Percentiles rank a stretch among this genome's conserved stretches.
These are phyloP conservation scores for Cyrtorhinus lividipennis DNA, from an alignment of 1,140 invertebrate species.

Conservation along the genomic window DNA sequence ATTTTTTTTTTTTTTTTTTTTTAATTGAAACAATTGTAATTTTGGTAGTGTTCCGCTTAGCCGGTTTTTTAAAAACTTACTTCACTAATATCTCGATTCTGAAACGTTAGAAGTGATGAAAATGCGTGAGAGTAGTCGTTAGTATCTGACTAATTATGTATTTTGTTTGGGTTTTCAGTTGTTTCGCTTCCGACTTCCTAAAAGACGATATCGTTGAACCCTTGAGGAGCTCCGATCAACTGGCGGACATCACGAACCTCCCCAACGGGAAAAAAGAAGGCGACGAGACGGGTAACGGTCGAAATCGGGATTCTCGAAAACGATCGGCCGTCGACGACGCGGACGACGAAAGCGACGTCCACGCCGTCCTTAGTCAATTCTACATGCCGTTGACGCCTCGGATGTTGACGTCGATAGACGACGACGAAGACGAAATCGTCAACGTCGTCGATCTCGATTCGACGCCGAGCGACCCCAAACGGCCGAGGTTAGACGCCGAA, in stretches of 20 bases:
- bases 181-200: constrained; percentile 20
- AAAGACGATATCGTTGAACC: constrained; percentile 21
- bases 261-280: constrained; percentile 26
- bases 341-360: constrained; percentile 39
- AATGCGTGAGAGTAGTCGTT: too few species aligned
- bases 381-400: constrained; percentile 54
- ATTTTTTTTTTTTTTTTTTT: too few species aligned
- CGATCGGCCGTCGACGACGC: constrained; percentile 35
- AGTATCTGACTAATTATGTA: too few species aligned
- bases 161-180: too few species aligned
- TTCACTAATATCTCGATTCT: too few species aligned
- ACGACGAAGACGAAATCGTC: constrained; percentile 33
- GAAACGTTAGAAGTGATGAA: too few species aligned
- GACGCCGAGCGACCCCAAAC: constrained; percentile 17
- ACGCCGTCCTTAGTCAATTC: constrained; percentile 48
- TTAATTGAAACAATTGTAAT: too few species aligned
- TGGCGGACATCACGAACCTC: constrained; percentile 28
- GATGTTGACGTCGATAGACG: constrained; percentile 49
- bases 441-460: constrained; percentile 26
- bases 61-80: too few species aligned
- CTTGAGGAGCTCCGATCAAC: constrained; percentile 23
- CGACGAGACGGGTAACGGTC: constrained; percentile 28
- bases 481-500: constrained; percentile 19
- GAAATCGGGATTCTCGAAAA: constrained; percentile 28
- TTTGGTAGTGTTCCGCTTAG: too few species aligned